A percentile compares a stretch with the other conserved stretches of the same genome.
These are phyloP conservation scores for Volucella inflata DNA, from an alignment of 2,888 invertebrate species.

Conservation along the genomic window DNA sequence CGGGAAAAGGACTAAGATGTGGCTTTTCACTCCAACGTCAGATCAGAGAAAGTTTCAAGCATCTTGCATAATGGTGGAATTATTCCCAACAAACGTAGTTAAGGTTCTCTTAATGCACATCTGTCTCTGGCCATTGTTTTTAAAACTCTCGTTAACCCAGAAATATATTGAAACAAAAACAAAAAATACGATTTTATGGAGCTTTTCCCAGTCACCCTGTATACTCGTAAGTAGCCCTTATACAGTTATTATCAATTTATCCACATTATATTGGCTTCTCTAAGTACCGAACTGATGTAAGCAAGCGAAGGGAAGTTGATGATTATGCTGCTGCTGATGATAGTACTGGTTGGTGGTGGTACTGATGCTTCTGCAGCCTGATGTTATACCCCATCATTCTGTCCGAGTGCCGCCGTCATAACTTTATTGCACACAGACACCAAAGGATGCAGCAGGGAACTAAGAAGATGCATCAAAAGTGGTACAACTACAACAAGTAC, in stretches of 20 bases:
- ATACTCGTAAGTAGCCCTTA: background rate
- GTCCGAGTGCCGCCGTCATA: constrained; percentile 22
- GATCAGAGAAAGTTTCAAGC: too few species aligned
- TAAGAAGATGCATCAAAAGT: background rate
- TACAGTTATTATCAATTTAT: constrained; percentile 54
- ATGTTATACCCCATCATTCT: constrained; percentile 26
- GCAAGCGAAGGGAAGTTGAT: constrained; percentile 56
- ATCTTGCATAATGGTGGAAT: too few species aligned
- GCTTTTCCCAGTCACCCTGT: constrained; percentile 39
- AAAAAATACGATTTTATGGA: background rate
- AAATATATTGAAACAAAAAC: background rate
- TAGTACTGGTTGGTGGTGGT: too few species aligned
- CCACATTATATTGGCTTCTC: constrained; percentile 41
- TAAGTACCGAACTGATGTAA: constrained; percentile 30
- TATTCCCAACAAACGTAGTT: too few species aligned
- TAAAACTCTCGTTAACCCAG: too few species aligned
- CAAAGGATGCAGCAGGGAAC: constrained; percentile 47
- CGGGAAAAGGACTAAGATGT: too few species aligned
- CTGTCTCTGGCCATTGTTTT: too few species aligned
- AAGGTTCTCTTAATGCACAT: too few species aligned
- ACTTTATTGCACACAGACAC: constrained; percentile 51
- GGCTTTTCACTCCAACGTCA: too few species aligned
- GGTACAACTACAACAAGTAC: background rate
- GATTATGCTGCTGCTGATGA: constrained; percentile 16
- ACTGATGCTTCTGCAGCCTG: background rate